A percentile compares a stretch with the other conserved stretches of the same genome.
phyloP scores from a whole-genome alignment of 2,797 vertebrate species.

The Labeo calbasu region DNA sequence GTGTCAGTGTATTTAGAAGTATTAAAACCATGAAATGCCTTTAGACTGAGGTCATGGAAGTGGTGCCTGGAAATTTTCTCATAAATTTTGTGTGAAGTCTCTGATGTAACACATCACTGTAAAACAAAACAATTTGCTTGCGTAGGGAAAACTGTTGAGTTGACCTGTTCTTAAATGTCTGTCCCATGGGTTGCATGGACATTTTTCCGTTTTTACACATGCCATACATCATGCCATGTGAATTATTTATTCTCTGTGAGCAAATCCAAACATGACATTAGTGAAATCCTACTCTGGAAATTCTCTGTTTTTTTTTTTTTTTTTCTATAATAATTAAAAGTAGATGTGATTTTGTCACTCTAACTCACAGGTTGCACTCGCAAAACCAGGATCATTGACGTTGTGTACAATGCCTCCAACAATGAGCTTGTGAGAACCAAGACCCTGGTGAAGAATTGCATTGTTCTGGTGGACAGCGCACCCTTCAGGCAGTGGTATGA shows the following conservation, averaged over 20 bases:
- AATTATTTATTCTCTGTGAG: slow-evolving; percentile 11
- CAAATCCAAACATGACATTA: slow-evolving; percentile 50
- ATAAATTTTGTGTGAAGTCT: background rate
- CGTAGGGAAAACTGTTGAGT: background rate
- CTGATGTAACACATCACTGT: slow-evolving; percentile 20
- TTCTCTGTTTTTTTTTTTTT: background rate
- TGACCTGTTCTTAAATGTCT: slow-evolving; percentile 1
- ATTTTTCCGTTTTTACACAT: background rate
- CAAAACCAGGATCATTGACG: slow-evolving; percentile 96
- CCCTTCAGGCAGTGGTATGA: slow-evolving; percentile 98
- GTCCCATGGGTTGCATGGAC: slow-evolving; percentile 9
- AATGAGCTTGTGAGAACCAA: slow-evolving; percentile 98
- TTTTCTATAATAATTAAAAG: background rate
- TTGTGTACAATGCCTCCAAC: slow-evolving; percentile 98
- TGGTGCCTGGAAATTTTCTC: slow-evolving; percentile 30
- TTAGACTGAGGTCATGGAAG: slow-evolving; percentile 33
- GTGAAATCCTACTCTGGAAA: slow-evolving; percentile 46
- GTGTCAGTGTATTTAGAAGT: slow-evolving; percentile 10
- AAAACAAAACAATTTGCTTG: slow-evolving; percentile 15
- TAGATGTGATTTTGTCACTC: background rate
- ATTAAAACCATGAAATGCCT: slow-evolving; percentile 10
- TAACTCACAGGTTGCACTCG: slow-evolving; percentile 87
- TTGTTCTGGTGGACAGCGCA: slow-evolving; percentile 91
- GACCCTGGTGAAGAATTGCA: slow-evolving; percentile 98
- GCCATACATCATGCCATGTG: slow-evolving; percentile 4